Evolutionary conservation across 2,888 invertebrate genomes (phyloP).

Genomic region (Meliscaeva auricollis): DNA sequence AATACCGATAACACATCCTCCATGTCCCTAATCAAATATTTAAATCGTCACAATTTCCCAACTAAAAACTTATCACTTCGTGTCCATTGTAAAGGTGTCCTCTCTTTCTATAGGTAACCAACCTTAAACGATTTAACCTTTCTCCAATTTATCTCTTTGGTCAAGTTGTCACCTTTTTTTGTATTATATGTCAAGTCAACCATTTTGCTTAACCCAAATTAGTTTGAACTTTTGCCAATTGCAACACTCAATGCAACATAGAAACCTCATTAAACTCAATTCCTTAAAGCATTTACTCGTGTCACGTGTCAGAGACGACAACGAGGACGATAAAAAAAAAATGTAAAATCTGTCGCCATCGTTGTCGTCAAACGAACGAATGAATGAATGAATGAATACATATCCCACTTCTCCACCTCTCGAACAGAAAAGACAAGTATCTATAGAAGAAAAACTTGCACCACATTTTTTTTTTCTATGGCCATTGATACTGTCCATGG

Average conservation of each 20-base stretch:
- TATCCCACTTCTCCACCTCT: neutral
- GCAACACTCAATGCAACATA: slow-evolving; percentile 32
- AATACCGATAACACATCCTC: no score
- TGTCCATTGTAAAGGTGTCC: neutral
- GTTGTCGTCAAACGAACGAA: neutral
- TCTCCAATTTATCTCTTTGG: neutral
- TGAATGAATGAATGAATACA: neutral
- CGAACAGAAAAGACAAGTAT: neutral
- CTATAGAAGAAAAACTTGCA: neutral
- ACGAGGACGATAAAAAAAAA: slow-evolving; percentile 15
- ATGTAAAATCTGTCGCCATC: neutral
- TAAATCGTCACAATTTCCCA: no score
- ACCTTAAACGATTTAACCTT: slow-evolving; percentile 13
- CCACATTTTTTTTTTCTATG: neutral
- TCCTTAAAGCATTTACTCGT: slow-evolving; percentile 50
- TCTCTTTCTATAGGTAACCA: neutral
- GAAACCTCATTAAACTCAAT: slow-evolving; percentile 45
- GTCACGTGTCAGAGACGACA: slow-evolving; percentile 49
- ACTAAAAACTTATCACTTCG: neutral
- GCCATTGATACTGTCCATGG: slow-evolving; percentile 29
- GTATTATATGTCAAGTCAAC: slow-evolving; percentile 25
- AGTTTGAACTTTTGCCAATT: slow-evolving; percentile 38
- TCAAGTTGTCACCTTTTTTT: slow-evolving; percentile 27
- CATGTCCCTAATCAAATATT: no score
- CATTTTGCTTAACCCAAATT: slow-evolving; percentile 35